These are phyloP conservation scores for Riptortus pedestris DNA, from an alignment of 1,140 invertebrate species.

Conservation along the genomic window DNA sequence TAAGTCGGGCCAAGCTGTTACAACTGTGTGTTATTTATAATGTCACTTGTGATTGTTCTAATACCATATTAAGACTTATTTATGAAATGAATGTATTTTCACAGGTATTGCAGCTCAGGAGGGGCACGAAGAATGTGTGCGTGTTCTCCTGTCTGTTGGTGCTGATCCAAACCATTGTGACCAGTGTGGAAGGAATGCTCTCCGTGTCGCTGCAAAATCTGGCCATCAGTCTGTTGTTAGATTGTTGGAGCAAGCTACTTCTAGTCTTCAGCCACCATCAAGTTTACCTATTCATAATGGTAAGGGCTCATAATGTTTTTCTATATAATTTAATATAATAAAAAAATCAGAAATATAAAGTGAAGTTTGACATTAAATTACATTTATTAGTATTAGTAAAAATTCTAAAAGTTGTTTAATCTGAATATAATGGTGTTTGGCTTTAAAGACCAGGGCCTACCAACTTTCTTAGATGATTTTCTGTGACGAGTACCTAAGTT, in stretches of 20 bases:
- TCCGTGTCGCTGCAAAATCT: slow-evolving; percentile 65
- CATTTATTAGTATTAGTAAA: background rate
- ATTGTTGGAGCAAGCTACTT: slow-evolving; percentile 46
- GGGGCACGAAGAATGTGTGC: slow-evolving; percentile 84
- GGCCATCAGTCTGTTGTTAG: slow-evolving; percentile 60
- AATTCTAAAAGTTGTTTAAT: slow-evolving; percentile 1
- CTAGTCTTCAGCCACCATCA: slow-evolving; percentile 16
- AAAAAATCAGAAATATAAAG: no score
- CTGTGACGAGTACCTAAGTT: no score
- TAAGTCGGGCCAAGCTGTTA: no score
- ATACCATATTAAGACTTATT: no score
- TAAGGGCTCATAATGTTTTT: no score
- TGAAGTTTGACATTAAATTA: no score
- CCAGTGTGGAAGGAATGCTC: slow-evolving; percentile 72
- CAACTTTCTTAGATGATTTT: no score
- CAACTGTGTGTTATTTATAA: background rate
- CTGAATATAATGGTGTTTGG: no score
- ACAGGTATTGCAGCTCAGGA: slow-evolving; percentile 73
- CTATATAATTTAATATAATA: no score
- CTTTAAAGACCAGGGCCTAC: no score
- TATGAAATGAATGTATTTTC: no score
- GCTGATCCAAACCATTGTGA: slow-evolving; percentile 88
- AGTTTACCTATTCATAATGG: slow-evolving; percentile 24
- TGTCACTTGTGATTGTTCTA: no score
- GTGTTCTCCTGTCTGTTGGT: slow-evolving; percentile 72